phyloP scores from a whole-genome alignment of 2,113 vertebrate species.

The Brachyhypopomus gauderio region DNA sequence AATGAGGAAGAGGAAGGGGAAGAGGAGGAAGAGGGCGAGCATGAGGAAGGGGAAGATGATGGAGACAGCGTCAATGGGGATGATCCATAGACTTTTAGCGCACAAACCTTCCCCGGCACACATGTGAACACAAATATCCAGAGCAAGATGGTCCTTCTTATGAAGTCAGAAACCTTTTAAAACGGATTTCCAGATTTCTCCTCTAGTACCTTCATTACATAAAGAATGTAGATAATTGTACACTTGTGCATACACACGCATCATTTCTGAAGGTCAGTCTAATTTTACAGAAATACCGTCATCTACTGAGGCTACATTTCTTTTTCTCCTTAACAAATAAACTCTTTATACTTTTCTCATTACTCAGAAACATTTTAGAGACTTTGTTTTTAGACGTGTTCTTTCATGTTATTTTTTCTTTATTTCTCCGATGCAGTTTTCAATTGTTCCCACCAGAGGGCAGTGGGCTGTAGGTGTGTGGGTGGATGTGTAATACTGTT shows the following conservation, averaged over 20 bases:
- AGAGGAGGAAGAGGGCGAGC: constrained; percentile 53
- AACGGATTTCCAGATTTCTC: neutral
- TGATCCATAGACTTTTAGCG: constrained; percentile 27
- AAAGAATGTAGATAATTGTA: neutral
- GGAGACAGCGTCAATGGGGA: constrained; percentile 55
- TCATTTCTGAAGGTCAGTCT: constrained; percentile 22
- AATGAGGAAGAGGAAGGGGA: constrained; percentile 52
- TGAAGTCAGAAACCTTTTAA: constrained; percentile 34
- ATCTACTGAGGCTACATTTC: constrained; percentile 17
- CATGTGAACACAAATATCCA: neutral
- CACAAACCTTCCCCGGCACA: neutral
- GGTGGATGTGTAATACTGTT: neutral
- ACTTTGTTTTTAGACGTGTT: neutral
- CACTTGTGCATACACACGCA: neutral
- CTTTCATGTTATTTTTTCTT: neutral
- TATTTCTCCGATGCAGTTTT: no score
- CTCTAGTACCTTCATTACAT: neutral
- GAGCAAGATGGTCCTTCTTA: neutral
- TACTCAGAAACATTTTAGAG: constrained; percentile 13
- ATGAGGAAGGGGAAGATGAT: constrained; percentile 53
- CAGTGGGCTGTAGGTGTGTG: neutral
- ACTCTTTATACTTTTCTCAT: constrained; percentile 1
- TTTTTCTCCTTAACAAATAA: constrained; percentile 3
- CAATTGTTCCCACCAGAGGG: neutral
- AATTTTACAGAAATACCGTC: constrained; percentile 5